A percentile compares a stretch with the other conserved stretches of the same genome.
phyloP scores from a whole-genome alignment of 37 sponge, comb jelly and placozoan genomes.

The Beroe forskalii region DNA sequence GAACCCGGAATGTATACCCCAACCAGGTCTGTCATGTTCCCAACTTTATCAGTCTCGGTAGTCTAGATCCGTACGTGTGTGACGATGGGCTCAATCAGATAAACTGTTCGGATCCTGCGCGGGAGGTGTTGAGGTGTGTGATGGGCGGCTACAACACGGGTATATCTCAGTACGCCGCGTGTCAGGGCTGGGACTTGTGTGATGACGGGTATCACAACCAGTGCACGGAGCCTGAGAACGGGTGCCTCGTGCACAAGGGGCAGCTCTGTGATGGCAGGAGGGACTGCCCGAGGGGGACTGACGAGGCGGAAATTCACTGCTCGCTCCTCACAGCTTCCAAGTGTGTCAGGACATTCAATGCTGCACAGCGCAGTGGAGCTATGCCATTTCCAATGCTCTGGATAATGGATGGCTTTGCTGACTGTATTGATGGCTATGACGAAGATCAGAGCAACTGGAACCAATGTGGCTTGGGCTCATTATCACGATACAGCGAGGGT shows the following conservation, averaged over 20 bases:
- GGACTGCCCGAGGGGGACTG: neutral
- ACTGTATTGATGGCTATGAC: neutral
- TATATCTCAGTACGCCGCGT: neutral
- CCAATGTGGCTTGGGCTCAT: neutral
- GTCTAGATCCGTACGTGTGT: neutral
- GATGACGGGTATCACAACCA: slow-evolving; percentile 7
- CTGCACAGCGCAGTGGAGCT: neutral
- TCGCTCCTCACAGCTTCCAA: neutral
- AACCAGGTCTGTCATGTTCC: neutral
- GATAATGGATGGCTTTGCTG: neutral
- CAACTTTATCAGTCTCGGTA: too few relatives aligned
- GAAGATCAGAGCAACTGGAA: neutral
- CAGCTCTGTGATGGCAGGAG: slow-evolving; percentile 2
- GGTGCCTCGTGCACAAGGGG: neutral
- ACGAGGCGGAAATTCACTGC: neutral
- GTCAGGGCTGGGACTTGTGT: neutral
- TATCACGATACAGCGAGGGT: neutral
- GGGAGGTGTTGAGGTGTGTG: neutral
- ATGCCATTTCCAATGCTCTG: neutral
- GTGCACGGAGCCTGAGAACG: neutral
- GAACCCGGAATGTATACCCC: neutral
- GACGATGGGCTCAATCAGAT: neutral
- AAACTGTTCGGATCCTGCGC: neutral
- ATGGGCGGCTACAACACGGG: neutral
- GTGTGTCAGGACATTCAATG: neutral